A percentile compares a stretch with the other conserved stretches of the same genome.
Conservation (phyloP, 1,140 invertebrate species). For the Formica selysi region DNA sequence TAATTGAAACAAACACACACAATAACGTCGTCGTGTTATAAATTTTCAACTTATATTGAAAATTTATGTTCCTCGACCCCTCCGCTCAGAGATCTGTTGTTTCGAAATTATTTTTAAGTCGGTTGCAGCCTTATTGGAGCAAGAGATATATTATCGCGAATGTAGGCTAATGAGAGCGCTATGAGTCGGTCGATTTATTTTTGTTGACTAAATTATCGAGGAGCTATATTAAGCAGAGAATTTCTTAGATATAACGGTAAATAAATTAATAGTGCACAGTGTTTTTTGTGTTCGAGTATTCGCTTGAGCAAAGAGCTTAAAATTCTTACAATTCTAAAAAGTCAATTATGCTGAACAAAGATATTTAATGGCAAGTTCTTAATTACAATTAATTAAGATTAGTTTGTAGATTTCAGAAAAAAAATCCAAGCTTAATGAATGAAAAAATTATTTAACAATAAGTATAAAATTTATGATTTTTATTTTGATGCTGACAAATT, state of each 20-base stretch:
- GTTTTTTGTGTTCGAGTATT: neutral
- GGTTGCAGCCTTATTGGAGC: neutral
- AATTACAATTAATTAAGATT: neutral
- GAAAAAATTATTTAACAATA: neutral
- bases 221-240: neutral
- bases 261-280: neutral
- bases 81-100: constrained; percentile 26
- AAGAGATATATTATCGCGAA: neutral
- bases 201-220: constrained; percentile 32
- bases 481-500: neutral
- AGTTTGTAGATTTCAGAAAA: neutral
- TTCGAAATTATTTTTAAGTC: constrained; percentile 50
- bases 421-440: neutral
- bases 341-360: neutral
- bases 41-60: constrained; percentile 4
- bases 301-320: neutral
- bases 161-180: constrained; percentile 12
- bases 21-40: constrained; percentile 15
- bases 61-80: constrained; percentile 26
- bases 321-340: neutral
- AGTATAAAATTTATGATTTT: neutral
- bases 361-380: neutral
- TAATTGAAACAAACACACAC: too few species aligned
- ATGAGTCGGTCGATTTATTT: constrained; percentile 34
- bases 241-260: neutral